phyloP scores from a whole-genome alignment of 2,797 vertebrate species.

The Micrastur ruficollis region DNA sequence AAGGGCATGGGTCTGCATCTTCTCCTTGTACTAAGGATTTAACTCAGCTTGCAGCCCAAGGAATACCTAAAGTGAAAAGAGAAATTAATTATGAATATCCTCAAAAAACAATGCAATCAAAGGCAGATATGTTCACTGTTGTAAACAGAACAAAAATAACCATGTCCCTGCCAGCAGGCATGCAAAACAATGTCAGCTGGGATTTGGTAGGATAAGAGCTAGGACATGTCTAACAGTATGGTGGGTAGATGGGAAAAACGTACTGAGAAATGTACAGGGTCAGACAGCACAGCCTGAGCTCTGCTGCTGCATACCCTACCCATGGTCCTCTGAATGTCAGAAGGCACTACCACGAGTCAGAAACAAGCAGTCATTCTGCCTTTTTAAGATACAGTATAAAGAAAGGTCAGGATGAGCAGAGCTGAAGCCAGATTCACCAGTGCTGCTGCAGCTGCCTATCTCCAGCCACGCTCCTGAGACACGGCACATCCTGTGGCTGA shows the following conservation, averaged over 20 bases:
- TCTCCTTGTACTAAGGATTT: not conserved
- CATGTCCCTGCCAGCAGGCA: not conserved
- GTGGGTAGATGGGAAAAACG: not conserved
- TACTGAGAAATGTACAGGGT: not conserved
- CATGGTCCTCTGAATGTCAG: not conserved
- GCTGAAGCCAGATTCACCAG: not conserved
- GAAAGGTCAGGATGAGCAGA: not conserved
- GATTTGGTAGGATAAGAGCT: not conserved
- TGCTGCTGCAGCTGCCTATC: fast-evolving
- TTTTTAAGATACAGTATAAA: not conserved
- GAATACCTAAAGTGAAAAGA: not conserved
- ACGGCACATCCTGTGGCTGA: fast-evolving
- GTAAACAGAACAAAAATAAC: not conserved
- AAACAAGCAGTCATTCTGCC: not conserved
- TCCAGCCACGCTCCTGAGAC: not conserved
- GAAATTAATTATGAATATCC: not conserved
- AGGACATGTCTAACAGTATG: not conserved
- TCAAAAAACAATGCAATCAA: not conserved
- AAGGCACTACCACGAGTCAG: not conserved
- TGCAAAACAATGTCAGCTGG: not conserved
- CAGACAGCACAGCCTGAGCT: not conserved
- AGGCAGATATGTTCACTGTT: not conserved
- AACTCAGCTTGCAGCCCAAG: not conserved
- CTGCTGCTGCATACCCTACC: not conserved
- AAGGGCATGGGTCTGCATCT: not conserved